Evolutionary conservation across 2,888 invertebrate genomes (phyloP), one percentile per base, ranked within the genome.

Genomic region (Linnaemya tessellans): DNA sequence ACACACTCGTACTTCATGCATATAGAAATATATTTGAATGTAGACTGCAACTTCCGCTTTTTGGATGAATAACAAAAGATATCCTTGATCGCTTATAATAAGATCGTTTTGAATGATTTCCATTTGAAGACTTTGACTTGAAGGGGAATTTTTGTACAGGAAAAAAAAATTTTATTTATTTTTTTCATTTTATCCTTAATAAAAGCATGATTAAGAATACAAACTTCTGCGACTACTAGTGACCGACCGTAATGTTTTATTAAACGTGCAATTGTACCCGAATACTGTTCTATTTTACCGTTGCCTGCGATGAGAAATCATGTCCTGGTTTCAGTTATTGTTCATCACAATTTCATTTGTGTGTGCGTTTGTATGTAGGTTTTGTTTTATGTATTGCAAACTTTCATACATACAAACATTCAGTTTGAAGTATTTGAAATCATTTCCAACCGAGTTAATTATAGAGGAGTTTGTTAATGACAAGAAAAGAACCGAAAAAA

Each of bases 361-460:
- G 20, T 54, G 22, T 68, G 11, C 43, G 70, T 25, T 4, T 68
- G 49, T 22, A 11, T 51, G 49, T 20, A 15, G 7, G 35, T 56
- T 3, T 56, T 71, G 4, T 65, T 65, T 46, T 65, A 64, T 25
- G 18, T 49, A 15, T 35, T 49, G 58, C 49, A 60, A 60, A 46
- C 3, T 58, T 71, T 5, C 30, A 18, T 60, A 15, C 38, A 38
- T 13, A 8, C 15, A 22, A 18, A 67, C 56, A 71, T 71, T 22
- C 62, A 58, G 71, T 75, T 73, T 65, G 64, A 77, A 86, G 79
- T 25, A 64, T 81, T 85, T 60, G 41, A 79, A 84, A 84, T 86
- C 87, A 83, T 80, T 86, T 87, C 88, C 87, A 87, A 86, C 87
- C 68, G 88, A 88, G 88, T 88, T 88, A 88, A 88, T 88, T 88